These are phyloP conservation scores for Steinernema khuongi DNA, from an alignment of 1,140 invertebrate species.

Conservation along the genomic window DNA sequence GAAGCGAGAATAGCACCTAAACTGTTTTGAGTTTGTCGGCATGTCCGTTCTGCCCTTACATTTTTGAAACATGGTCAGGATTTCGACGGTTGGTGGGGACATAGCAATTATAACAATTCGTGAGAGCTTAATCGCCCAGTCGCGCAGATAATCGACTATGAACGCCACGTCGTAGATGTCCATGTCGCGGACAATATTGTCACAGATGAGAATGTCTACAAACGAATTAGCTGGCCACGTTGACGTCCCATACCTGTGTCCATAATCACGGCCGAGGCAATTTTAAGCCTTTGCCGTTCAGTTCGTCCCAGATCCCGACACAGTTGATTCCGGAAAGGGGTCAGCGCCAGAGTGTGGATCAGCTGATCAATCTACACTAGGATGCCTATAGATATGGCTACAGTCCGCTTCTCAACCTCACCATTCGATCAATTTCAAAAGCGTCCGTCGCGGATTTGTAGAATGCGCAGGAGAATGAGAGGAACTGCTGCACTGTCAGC, in stretches of 20 bases:
- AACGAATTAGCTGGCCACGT: constrained; percentile 59
- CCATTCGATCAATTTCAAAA: constrained; percentile 62
- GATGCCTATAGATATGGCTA: not conserved
- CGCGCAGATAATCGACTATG: constrained; percentile 81
- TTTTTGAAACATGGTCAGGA: constrained; percentile 81
- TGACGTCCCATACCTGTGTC: constrained; percentile 59
- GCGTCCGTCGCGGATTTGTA: constrained; percentile 63
- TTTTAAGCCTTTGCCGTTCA: constrained; percentile 74
- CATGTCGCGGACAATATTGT: constrained; percentile 83
- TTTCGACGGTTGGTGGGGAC: constrained; percentile 88
- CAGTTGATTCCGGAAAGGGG: constrained; percentile 73
- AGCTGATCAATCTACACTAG: constrained; percentile 71
- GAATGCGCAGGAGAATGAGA: constrained; percentile 73
- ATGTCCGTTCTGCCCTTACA: constrained; percentile 44
- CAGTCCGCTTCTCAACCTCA: constrained; percentile 43
- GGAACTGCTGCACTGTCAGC: constrained; percentile 75
- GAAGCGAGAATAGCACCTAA: constrained; percentile 77
- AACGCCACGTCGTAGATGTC: constrained; percentile 95
- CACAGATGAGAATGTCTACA: constrained; percentile 75
- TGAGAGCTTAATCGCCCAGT: constrained; percentile 69
- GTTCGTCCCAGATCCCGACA: constrained; percentile 75
- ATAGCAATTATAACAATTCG: constrained; percentile 82
- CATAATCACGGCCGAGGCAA: constrained; percentile 78
- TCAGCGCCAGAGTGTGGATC: constrained; percentile 81
- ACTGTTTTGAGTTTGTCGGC: constrained; percentile 22